phyloP scores from a whole-genome alignment of 2,888 invertebrate species.

The Andricus quercusramuli region DNA sequence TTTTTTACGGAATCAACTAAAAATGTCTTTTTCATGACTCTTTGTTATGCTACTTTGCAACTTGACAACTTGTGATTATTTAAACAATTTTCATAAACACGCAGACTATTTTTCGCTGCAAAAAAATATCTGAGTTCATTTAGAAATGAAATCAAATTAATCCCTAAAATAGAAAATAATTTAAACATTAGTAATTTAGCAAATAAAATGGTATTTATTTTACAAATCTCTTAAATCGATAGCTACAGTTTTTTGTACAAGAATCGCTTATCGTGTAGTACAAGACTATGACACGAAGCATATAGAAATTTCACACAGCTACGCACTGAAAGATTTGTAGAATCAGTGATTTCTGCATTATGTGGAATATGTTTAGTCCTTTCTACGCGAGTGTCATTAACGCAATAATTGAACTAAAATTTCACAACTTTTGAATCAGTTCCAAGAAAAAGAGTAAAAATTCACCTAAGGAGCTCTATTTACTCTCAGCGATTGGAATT shows the following conservation, averaged over 20 bases:
- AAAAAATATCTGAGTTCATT: too few species aligned
- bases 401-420: neutral
- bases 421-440: neutral
- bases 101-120: too few species aligned
- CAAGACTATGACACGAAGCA: neutral
- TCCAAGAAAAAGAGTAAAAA: neutral
- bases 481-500: conserved; percentile 70
- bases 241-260: conserved; percentile 2
- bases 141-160: too few species aligned
- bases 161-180: too few species aligned
- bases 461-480: neutral
- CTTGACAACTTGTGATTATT: too few species aligned
- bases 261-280: neutral
- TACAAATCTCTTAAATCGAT: neutral
- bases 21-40: too few species aligned
- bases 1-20: too few species aligned
- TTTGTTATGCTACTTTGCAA: too few species aligned
- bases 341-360: neutral
- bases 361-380: neutral
- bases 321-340: neutral
- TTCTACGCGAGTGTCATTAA: neutral
- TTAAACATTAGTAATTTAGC: neutral
- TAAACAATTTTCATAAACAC: too few species aligned
- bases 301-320: neutral
- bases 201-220: neutral